Conservation (phyloP, 2,797 vertebrate genomes). For the Euthynnus affinis region DNA sequence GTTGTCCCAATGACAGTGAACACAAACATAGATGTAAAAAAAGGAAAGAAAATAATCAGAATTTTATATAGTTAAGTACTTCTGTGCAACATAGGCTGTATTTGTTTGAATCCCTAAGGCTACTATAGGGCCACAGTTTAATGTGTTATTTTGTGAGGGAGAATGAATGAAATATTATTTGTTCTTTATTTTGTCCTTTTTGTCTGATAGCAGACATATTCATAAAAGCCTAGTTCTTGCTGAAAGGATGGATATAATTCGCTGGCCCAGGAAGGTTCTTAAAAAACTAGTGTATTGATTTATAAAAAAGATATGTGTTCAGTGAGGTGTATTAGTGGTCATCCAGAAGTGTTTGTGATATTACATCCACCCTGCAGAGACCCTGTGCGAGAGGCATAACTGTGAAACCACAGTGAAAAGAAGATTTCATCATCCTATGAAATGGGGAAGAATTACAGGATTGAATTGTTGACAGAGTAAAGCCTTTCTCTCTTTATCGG, state of each 20-base stretch:
- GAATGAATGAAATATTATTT: neutral
- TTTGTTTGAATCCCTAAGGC: neutral
- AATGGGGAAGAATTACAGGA: slow-evolving; percentile 61
- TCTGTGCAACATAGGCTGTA: neutral
- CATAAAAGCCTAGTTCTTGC: neutral
- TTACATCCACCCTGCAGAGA: slow-evolving; percentile 18
- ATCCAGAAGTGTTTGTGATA: slow-evolving; percentile 11
- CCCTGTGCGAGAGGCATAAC: no score
- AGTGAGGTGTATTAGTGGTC: slow-evolving; percentile 2
- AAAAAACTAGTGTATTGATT: neutral
- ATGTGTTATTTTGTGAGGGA: neutral
- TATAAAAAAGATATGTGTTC: neutral
- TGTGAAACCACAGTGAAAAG: slow-evolving; percentile 29
- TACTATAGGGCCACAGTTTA: neutral
- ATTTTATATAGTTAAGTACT: neutral
- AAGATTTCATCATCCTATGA: slow-evolving; percentile 66
- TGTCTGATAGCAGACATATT: neutral
- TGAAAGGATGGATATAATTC: neutral
- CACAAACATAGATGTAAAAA: no score
- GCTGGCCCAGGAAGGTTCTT: neutral
- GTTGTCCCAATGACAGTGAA: no score
- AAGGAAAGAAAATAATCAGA: no score
- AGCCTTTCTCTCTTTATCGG: slow-evolving; percentile 53
- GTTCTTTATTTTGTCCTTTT: no score
- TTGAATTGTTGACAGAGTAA: slow-evolving; percentile 66